Percentiles rank a stretch among this genome's conserved stretches.
Evolutionary conservation across 2,888 invertebrate species (phyloP).

Genomic region (Thumatha senex): DNA sequence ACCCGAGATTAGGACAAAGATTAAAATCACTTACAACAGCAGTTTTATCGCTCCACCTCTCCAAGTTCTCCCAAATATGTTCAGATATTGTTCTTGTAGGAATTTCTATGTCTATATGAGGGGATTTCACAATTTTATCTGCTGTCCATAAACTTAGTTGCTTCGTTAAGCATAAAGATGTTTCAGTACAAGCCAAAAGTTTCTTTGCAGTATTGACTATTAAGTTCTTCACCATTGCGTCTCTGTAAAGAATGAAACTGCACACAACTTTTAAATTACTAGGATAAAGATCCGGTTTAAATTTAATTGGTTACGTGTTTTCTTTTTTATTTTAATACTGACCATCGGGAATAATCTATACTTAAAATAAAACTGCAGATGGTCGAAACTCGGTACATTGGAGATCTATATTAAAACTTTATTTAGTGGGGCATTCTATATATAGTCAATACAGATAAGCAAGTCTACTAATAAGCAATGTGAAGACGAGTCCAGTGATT

Average conservation of each 20-base stretch:
- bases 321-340: too few relatives aligned
- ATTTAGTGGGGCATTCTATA: too few relatives aligned
- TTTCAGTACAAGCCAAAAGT: slow-evolving; percentile 30
- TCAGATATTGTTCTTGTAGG: slow-evolving; percentile 82
- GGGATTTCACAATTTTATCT: slow-evolving; percentile 70
- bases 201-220: slow-evolving; percentile 36
- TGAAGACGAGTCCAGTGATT: too few relatives aligned
- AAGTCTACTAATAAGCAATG: too few relatives aligned
- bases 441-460: too few relatives aligned
- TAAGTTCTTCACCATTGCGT: slow-evolving; percentile 38
- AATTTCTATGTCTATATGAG: slow-evolving; percentile 71
- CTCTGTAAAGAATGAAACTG: background rate
- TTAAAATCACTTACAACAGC: slow-evolving; percentile 81
- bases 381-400: too few relatives aligned
- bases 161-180: slow-evolving; percentile 16
- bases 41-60: slow-evolving; percentile 85
- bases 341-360: too few relatives aligned
- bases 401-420: too few relatives aligned
- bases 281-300: too few relatives aligned
- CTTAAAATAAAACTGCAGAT: too few relatives aligned
- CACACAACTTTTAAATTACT: background rate
- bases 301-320: too few relatives aligned
- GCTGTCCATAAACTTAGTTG: slow-evolving; percentile 52
- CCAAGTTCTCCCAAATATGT: slow-evolving; percentile 84
- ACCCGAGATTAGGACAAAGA: background rate